phyloP scores from a whole-genome alignment of 2,797 vertebrate species.

The Glyptemys insculpta region DNA sequence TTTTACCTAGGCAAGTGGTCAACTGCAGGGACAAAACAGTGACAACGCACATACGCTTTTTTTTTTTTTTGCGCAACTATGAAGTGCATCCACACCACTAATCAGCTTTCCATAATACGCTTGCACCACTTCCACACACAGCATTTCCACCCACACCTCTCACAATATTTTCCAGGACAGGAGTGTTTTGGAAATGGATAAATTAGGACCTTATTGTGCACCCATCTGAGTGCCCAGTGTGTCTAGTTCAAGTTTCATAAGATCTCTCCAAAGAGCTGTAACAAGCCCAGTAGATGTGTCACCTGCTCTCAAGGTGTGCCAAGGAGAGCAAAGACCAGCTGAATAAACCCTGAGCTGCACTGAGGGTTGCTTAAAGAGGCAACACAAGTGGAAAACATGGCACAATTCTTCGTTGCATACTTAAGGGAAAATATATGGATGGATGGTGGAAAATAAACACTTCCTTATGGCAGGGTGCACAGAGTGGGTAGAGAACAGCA shows the following conservation, averaged over 20 bases:
- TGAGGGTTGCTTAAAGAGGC: not conserved
- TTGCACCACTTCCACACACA: not conserved
- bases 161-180: not conserved
- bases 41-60: not conserved
- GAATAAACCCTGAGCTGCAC: not conserved
- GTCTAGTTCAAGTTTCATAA: not conserved
- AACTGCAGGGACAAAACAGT: not conserved
- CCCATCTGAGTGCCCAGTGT: rapidly evolving
- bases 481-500: not conserved
- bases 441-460: not conserved
- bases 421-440: not conserved
- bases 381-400: not conserved
- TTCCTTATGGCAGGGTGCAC: not conserved
- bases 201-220: not conserved
- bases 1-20: not conserved
- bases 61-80: not conserved
- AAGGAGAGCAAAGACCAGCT: not conserved
- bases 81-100: not conserved
- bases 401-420: not conserved
- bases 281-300: not conserved
- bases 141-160: not conserved
- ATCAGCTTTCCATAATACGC: not conserved
- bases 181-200: not conserved
- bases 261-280: not conserved
- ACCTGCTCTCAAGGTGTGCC: not conserved